Conservation (phyloP, 2,888 invertebrate genomes). For the Apotomis capreana region DNA sequence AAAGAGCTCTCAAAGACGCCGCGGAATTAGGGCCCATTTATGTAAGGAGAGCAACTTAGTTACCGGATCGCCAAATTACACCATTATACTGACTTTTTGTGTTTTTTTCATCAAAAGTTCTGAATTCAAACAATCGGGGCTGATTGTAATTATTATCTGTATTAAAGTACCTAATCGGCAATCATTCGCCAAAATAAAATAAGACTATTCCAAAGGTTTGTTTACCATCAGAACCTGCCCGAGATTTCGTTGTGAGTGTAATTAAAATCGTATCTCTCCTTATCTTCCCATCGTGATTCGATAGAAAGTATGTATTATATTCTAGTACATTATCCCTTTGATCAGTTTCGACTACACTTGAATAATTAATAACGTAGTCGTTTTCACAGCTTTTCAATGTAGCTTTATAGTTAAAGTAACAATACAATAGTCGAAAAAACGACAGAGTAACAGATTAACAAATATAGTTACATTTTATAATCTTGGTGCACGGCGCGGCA, state of each 20-base stretch:
- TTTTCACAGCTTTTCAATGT: too few species aligned
- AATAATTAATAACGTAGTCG: too few species aligned
- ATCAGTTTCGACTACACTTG: too few species aligned
- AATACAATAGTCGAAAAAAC: too few species aligned
- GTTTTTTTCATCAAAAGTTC: slow-evolving; percentile 3
- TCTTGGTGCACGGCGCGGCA: too few species aligned
- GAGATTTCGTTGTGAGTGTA: background rate
- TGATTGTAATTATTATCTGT: slow-evolving; percentile 7
- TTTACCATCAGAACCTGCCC: background rate
- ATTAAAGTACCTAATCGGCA: slow-evolving; percentile 10
- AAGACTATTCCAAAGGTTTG: background rate
- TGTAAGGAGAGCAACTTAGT: slow-evolving; percentile 55
- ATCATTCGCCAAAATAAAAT: background rate
- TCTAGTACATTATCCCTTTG: too few species aligned
- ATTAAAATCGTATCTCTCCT: too few species aligned
- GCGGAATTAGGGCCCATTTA: slow-evolving; percentile 53
- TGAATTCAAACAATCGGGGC: slow-evolving; percentile 12
- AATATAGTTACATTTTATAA: too few species aligned
- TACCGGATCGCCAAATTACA: slow-evolving; percentile 31
- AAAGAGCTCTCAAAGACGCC: slow-evolving; percentile 42
- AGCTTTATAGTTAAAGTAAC: too few species aligned
- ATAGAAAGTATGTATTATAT: too few species aligned
- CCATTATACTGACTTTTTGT: slow-evolving; percentile 21
- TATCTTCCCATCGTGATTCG: too few species aligned
- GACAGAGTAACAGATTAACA: too few species aligned